These are phyloP conservation scores for Meandrina meandrites DNA, from an alignment of 92 coral and sea anemone genomes.

Conservation along the genomic window DNA sequence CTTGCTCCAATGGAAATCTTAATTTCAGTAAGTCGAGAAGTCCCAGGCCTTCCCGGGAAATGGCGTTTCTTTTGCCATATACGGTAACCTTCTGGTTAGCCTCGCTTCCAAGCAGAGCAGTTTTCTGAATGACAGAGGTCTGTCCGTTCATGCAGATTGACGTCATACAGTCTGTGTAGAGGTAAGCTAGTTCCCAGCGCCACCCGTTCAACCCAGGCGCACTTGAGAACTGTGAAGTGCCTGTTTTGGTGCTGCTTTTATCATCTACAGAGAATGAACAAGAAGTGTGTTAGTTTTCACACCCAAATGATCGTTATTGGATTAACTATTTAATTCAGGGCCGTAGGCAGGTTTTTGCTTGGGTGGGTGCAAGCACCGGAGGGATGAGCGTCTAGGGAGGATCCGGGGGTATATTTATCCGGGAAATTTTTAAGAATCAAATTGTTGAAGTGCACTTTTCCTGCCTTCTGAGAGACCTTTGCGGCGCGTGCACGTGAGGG, in stretches of 20 bases:
- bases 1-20: constrained; percentile 66
- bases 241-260: constrained; percentile 54
- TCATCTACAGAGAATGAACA: constrained; percentile 23
- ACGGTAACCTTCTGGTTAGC: constrained; percentile 63
- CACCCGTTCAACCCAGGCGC: constrained; percentile 76
- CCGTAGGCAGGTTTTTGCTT: no score
- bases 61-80: constrained; percentile 49
- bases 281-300: neutral
- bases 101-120: constrained; percentile 85
- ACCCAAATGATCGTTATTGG: neutral
- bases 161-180: constrained; percentile 89
- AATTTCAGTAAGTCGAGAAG: constrained; percentile 70
- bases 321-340: no score
- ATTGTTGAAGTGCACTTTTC: no score
- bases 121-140: constrained; percentile 86
- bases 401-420: no score
- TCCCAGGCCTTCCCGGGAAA: constrained; percentile 68
- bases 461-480: no score
- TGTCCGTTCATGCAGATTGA: constrained; percentile 84
- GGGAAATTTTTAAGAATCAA: no score
- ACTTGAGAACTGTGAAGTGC: constrained; percentile 61
- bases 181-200: constrained; percentile 96
- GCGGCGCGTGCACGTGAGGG: no score
- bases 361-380: no score
- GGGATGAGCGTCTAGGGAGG: no score